phyloP scores from a whole-genome alignment of 2,113 vertebrate genomes.

The Eulemur rufifrons region DNA sequence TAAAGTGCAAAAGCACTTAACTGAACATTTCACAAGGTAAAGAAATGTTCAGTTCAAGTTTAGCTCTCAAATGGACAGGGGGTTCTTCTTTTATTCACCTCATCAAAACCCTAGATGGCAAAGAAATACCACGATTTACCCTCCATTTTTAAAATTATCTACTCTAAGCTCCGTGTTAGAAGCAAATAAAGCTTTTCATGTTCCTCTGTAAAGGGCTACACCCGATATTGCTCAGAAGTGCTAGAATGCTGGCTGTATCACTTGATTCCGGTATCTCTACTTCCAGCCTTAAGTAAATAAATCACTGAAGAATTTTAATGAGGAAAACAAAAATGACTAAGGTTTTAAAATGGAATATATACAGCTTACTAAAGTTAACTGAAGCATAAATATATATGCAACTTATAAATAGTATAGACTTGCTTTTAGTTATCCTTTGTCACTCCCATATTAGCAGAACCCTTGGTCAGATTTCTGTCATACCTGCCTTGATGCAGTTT shows the following conservation, averaged over 20 bases:
- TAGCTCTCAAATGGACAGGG: constrained; percentile 74
- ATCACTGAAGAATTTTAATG: constrained; percentile 25
- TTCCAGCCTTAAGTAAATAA: constrained; percentile 5
- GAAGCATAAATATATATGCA: background rate
- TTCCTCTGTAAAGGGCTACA: background rate
- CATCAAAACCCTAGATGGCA: constrained; percentile 26
- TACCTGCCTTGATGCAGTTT: background rate
- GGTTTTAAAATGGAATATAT: background rate
- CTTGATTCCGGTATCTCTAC: constrained; percentile 7
- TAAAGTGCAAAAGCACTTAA: constrained; percentile 81
- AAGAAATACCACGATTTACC: constrained; percentile 27
- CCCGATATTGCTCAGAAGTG: background rate
- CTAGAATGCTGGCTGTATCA: background rate
- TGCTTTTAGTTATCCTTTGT: background rate
- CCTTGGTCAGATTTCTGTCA: background rate
- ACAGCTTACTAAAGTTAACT: background rate
- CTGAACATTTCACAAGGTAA: constrained; percentile 83
- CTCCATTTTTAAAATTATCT: constrained; percentile 37
- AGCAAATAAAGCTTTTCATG: background rate
- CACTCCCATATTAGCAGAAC: background rate
- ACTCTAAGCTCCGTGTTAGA: background rate
- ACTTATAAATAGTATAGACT: background rate
- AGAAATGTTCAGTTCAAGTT: constrained; percentile 83
- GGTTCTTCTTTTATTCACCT: constrained; percentile 66
- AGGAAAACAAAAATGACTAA: constrained; percentile 19